A percentile compares a stretch with the other conserved stretches of the same genome.
Evolutionary conservation across 1,140 invertebrate species (phyloP).

Genomic region (Teleopsis dalmanni): DNA sequence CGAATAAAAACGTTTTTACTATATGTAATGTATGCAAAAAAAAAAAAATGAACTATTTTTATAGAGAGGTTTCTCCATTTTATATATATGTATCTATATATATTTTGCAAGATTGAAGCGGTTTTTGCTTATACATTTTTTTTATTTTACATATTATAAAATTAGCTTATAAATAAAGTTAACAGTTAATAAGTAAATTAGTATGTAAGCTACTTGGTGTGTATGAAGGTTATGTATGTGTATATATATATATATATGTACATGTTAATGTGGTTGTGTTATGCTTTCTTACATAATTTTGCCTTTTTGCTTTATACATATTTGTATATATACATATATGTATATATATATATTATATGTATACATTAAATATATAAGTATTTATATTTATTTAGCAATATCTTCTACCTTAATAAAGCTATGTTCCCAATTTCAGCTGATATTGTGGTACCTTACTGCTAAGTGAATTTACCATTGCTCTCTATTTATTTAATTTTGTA

Average conservation of each 20-base stretch:
- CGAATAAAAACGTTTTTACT: too few relatives aligned
- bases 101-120: neutral
- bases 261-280: neutral
- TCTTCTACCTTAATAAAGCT: conserved; percentile 46
- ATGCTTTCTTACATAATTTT: neutral
- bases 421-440: conserved; percentile 47
- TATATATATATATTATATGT: conserved; percentile 6
- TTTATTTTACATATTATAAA: neutral
- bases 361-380: neutral
- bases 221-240: neutral
- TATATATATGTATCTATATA: neutral
- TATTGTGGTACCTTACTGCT: conserved; percentile 46
- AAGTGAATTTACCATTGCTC: conserved; percentile 44
- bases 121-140: neutral
- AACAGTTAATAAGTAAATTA: neutral
- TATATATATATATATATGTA: conserved; percentile 2
- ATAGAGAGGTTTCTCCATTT: too few relatives aligned
- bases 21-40: too few relatives aligned
- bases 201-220: neutral
- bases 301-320: neutral
- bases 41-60: too few relatives aligned
- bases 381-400: conserved; percentile 8
- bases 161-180: neutral
- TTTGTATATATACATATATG: conserved; percentile 3
- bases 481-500: conserved; percentile 12